Evolutionary conservation across 1,140 invertebrate genomes (phyloP).

Genomic region (Pararge aegeria): DNA sequence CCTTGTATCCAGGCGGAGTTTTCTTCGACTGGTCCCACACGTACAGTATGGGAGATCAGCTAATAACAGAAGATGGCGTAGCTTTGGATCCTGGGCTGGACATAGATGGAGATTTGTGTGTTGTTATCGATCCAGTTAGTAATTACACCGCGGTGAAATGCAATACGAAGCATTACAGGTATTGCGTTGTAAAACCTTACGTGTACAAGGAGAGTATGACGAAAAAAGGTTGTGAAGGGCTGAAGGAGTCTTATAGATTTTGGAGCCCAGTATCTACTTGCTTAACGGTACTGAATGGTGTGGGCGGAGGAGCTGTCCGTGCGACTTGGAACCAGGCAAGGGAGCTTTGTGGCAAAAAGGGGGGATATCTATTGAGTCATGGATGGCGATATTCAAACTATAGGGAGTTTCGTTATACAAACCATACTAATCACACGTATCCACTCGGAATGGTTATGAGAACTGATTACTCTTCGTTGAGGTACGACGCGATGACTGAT

Average conservation of each 20-base stretch:
- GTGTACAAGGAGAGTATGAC: conserved; percentile 35
- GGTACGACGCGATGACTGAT: conserved; percentile 42
- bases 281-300: conserved; percentile 37
- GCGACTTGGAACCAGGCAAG: conserved; percentile 65
- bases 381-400: conserved; percentile 71
- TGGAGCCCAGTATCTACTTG: conserved; percentile 60
- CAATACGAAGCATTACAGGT: conserved; percentile 58
- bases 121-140: conserved; percentile 49
- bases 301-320: conserved; percentile 49
- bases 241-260: conserved; percentile 51
- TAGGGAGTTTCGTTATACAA: conserved; percentile 40
- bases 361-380: conserved; percentile 53
- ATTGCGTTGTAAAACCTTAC: conserved; percentile 65
- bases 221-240: conserved; percentile 40
- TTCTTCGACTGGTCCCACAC: conserved; percentile 62
- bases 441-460: conserved; percentile 62
- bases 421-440: conserved; percentile 34
- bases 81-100: conserved; percentile 39
- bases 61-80: conserved; percentile 41
- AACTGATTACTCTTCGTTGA: conserved; percentile 35
- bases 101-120: conserved; percentile 51
- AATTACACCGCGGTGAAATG: conserved; percentile 56
- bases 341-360: conserved; percentile 53
- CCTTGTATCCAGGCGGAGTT: conserved; percentile 62
- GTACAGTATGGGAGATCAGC: conserved; percentile 35